Conservation (phyloP, 2,888 invertebrate genomes). For the Callyntrura guangdongensis region DNA sequence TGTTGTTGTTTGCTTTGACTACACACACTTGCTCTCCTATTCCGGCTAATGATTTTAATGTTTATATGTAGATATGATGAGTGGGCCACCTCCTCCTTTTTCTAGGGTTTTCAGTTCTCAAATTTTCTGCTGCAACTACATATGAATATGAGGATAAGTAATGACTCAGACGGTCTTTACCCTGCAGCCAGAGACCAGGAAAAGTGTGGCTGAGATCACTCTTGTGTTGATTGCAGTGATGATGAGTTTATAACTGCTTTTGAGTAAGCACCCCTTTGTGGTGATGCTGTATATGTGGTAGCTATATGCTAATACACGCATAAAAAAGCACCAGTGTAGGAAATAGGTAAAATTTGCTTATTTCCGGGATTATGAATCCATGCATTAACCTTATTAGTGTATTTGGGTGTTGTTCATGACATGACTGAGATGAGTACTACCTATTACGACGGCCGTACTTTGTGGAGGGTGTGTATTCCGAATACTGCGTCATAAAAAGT, state of each 20-base stretch:
- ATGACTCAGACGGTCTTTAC: slow-evolving; percentile 52
- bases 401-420: background rate
- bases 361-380: slow-evolving; percentile 59
- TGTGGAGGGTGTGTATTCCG: background rate
- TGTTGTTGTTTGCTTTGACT: slow-evolving; percentile 31
- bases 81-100: background rate
- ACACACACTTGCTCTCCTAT: background rate
- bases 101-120: slow-evolving; percentile 29
- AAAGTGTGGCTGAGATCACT: slow-evolving; percentile 57
- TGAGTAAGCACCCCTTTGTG: background rate
- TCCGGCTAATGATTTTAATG: background rate
- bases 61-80: background rate
- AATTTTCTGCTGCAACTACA: slow-evolving; percentile 47
- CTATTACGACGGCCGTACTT: background rate
- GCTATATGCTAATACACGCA: background rate
- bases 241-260: slow-evolving; percentile 70
- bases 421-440: background rate
- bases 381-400: slow-evolving; percentile 27
- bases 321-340: slow-evolving; percentile 6
- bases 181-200: background rate
- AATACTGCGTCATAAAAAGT: slow-evolving; percentile 33
- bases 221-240: slow-evolving; percentile 56
- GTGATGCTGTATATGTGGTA: background rate
- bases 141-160: slow-evolving; percentile 22
- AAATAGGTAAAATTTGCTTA: slow-evolving; percentile 57